Evolutionary conservation across 2,113 vertebrate species (phyloP).

Genomic region (Cebus imitator): DNA sequence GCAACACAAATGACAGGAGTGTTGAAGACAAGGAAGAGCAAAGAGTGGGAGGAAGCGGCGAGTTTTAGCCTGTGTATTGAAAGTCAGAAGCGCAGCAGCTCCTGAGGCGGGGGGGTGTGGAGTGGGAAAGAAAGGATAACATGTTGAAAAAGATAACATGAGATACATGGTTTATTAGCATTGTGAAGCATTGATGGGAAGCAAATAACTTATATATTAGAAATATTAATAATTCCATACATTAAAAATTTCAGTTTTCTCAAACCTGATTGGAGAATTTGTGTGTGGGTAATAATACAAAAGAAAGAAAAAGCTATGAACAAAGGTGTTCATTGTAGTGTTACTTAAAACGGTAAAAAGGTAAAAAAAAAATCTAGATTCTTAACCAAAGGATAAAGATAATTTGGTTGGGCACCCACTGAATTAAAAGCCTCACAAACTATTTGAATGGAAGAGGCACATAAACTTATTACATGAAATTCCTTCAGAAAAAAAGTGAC

Average conservation of each 20-base stretch:
- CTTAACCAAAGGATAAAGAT: neutral
- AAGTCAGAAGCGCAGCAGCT: neutral
- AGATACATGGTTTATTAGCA: neutral
- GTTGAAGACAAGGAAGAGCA: neutral
- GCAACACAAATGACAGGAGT: neutral
- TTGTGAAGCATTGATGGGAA: neutral
- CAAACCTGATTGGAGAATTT: neutral
- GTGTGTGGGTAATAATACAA: neutral
- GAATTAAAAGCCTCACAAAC: slow-evolving; percentile 1
- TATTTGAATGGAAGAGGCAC: neutral
- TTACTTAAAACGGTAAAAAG: neutral
- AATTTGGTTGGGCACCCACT: neutral
- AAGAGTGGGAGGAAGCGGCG: neutral
- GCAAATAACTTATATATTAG: neutral
- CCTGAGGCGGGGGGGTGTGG: neutral
- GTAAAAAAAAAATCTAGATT: neutral
- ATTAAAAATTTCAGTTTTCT: neutral
- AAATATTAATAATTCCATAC: neutral
- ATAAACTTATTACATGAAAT: slow-evolving; percentile 24
- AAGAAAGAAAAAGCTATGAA: neutral
- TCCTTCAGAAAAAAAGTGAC: neutral
- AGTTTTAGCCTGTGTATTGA: neutral
- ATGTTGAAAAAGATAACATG: neutral
- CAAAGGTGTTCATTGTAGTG: neutral
- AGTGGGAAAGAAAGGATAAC: neutral